Percentiles rank a stretch among this genome's conserved stretches.
Conservation (phyloP, 1,140 invertebrate genomes). For the Drosophila athabasca region DNA sequence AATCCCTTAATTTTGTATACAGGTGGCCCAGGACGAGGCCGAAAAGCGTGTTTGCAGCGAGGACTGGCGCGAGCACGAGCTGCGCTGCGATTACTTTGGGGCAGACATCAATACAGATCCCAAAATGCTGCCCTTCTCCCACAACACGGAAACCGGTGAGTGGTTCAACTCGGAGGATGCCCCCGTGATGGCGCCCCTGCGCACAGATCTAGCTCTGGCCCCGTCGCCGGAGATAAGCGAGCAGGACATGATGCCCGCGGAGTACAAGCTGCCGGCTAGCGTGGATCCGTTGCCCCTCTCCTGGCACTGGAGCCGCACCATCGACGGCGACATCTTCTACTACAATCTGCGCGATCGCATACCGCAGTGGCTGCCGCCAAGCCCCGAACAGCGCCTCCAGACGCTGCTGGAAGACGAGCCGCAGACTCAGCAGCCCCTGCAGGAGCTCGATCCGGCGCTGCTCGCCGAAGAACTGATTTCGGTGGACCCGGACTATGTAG, state of each 20-base stretch:
- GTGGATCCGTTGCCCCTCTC: constrained; percentile 89
- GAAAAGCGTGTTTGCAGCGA: constrained; percentile 86
- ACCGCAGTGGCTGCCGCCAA: constrained; percentile 95
- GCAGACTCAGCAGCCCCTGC: constrained; percentile 24
- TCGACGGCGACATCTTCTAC: constrained; percentile 93
- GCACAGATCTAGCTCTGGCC: constrained; percentile 73
- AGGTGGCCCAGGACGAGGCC: constrained; percentile 89
- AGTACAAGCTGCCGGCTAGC: constrained; percentile 84
- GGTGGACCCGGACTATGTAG: constrained; percentile 43
- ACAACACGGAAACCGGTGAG: constrained; percentile 86
- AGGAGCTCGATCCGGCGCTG: constrained; percentile 43
- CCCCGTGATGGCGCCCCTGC: constrained; percentile 81
- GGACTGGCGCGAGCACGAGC: constrained; percentile 87
- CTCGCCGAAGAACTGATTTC: constrained; percentile 34
- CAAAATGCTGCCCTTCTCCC: constrained; percentile 85
- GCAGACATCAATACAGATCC: constrained; percentile 86
- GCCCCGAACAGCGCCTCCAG: constrained; percentile 64
- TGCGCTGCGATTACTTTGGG: constrained; percentile 86
- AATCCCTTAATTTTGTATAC: not conserved
- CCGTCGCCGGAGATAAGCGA: constrained; percentile 64
- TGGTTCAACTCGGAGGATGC: constrained; percentile 85
- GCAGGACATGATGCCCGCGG: constrained; percentile 32
- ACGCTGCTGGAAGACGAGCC: constrained; percentile 59
- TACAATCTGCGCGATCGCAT: constrained; percentile 93
- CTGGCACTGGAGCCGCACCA: constrained; percentile 93